Evolutionary conservation across 1,140 invertebrate genomes (phyloP).

Genomic region (Argopecten irradians): DNA sequence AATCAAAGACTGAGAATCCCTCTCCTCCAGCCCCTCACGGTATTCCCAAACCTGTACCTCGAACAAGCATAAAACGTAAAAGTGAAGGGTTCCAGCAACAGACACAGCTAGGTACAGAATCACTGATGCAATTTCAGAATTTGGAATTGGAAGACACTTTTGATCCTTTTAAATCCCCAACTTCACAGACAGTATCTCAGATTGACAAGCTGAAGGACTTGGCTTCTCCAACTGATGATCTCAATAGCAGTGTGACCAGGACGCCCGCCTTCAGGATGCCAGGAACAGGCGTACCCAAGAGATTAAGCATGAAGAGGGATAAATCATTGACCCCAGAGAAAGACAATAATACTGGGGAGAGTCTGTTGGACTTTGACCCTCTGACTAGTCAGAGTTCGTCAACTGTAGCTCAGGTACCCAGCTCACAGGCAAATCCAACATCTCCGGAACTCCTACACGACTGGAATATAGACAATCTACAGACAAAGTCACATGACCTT

Average conservation of each 20-base stretch:
- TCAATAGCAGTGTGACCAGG: not conserved
- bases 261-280: conserved; percentile 40
- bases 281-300: conserved; percentile 25
- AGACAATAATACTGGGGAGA: not conserved
- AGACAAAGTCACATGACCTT: not conserved
- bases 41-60: conserved; percentile 34
- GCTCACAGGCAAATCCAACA: conserved; percentile 25
- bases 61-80: conserved; percentile 36
- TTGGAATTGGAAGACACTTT: conserved; percentile 42
- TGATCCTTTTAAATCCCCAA: conserved; percentile 42
- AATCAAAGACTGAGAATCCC: not conserved
- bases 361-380: conserved; percentile 31
- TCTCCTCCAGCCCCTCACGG: not conserved
- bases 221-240: not conserved
- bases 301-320: conserved; percentile 24
- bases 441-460: conserved; percentile 26
- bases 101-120: not conserved
- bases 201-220: conserved; percentile 32
- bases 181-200: conserved; percentile 40
- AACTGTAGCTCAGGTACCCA: not conserved
- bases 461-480: conserved; percentile 29
- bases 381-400: not conserved
- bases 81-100: not conserved
- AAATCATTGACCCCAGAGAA: conserved; percentile 28
- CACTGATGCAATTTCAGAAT: conserved; percentile 46